Evolutionary conservation across 2,797 vertebrate genomes (phyloP).

Genomic region (Pygocentrus nattereri): DNA sequence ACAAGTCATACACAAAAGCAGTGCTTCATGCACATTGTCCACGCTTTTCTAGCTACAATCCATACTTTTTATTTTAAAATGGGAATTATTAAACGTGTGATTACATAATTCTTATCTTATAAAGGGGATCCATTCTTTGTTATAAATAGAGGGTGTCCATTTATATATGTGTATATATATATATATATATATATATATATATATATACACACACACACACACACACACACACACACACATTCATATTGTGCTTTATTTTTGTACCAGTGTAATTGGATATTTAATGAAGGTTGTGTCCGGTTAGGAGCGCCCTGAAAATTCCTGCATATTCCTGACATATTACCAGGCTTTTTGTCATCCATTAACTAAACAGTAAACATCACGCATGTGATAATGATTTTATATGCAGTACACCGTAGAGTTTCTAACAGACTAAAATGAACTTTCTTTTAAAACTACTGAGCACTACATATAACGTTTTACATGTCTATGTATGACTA

Average conservation of each 20-base stretch:
- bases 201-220: too few species aligned
- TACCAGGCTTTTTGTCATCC: neutral
- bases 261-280: neutral
- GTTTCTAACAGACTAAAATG: too few species aligned
- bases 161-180: too few species aligned
- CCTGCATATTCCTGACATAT: neutral
- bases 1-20: too few species aligned
- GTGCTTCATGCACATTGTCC: neutral
- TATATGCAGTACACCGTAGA: too few species aligned
- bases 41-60: neutral
- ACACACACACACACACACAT: too few species aligned
- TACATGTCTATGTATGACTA: too few species aligned
- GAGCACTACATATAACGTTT: too few species aligned
- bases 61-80: neutral
- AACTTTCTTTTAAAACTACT: too few species aligned
- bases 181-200: too few species aligned
- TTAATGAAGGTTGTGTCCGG: conserved; percentile 6
- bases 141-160: neutral
- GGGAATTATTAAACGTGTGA: too few species aligned
- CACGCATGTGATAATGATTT: neutral
- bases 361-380: neutral
- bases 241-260: too few species aligned
- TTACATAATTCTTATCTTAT: neutral
- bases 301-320: conserved; percentile 3
- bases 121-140: neutral